These are phyloP conservation scores for Capra hircus DNA, from an alignment of 2,113 vertebrate genomes.

Conservation along the genomic window DNA sequence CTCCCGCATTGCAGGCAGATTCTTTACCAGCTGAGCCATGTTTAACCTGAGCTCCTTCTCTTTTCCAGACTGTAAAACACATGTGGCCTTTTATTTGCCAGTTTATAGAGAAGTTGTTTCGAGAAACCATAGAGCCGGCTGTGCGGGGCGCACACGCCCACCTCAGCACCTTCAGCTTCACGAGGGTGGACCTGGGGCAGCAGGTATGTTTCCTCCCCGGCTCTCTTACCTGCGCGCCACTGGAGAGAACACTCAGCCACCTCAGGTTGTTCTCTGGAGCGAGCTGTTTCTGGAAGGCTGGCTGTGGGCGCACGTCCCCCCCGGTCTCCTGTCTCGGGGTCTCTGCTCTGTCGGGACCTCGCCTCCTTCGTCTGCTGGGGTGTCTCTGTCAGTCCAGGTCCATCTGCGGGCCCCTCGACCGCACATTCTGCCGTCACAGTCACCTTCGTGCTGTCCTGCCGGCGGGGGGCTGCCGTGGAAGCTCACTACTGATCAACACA, in stretches of 20 bases:
- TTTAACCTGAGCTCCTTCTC: neutral
- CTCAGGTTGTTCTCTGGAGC: neutral
- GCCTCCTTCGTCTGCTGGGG: neutral
- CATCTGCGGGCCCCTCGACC: neutral
- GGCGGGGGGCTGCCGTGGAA: neutral
- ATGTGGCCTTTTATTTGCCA: constrained; percentile 99
- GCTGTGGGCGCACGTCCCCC: accelerated
- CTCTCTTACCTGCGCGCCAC: neutral
- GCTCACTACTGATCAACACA: neutral
- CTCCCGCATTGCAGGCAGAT: neutral
- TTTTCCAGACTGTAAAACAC: constrained; percentile 92
- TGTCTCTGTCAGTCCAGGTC: neutral
- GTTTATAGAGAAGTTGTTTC: constrained; percentile 96
- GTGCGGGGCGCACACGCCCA: constrained; percentile 91
- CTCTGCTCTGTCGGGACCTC: neutral
- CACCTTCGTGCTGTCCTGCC: neutral
- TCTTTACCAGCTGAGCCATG: neutral
- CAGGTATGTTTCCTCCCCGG: constrained; percentile 84
- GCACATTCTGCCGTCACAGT: neutral
- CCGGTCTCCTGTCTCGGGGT: accelerated
- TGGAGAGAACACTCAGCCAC: neutral
- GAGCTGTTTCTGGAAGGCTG: no score
- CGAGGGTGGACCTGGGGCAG: constrained; percentile 93
- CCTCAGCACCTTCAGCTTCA: constrained; percentile 93
- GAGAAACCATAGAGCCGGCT: constrained; percentile 95